A percentile compares a stretch with the other conserved stretches of the same genome.
Conservation (phyloP, 1,140 invertebrate genomes). For the Caerostris extrusa region DNA sequence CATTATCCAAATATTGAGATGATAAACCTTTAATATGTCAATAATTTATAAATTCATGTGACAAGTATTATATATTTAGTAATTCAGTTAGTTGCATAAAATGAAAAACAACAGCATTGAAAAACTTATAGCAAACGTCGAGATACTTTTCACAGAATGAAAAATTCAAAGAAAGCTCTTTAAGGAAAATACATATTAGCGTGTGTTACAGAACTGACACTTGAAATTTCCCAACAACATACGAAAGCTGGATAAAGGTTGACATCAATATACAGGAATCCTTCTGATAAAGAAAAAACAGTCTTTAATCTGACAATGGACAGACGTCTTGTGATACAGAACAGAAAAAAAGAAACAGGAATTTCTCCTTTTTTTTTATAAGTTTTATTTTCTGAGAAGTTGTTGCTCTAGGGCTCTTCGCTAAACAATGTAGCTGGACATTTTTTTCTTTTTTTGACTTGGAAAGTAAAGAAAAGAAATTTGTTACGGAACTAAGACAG, state of each 20-base stretch:
- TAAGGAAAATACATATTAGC: neutral
- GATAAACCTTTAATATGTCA: too few relatives aligned
- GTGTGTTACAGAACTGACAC: neutral
- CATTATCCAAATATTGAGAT: too few relatives aligned
- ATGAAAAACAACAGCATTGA: too few relatives aligned
- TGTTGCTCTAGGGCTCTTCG: neutral
- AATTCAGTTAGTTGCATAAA: too few relatives aligned
- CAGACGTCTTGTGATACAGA: neutral
- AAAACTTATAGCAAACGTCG: too few relatives aligned
- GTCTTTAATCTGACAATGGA: constrained; percentile 6
- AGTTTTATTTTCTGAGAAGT: neutral
- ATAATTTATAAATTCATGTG: too few relatives aligned
- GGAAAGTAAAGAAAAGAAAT: too few relatives aligned
- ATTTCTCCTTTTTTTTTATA: neutral
- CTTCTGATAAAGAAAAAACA: neutral
- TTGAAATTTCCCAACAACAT: neutral
- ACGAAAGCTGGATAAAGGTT: neutral
- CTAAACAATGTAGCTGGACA: too few relatives aligned
- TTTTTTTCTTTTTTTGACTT: too few relatives aligned
- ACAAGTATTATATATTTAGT: too few relatives aligned
- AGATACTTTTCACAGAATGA: neutral
- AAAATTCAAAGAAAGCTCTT: neutral
- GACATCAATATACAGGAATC: neutral
- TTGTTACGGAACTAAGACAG: too few relatives aligned
- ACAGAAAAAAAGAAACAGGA: neutral